Evolutionary conservation across 2,888 invertebrate genomes (phyloP).

Genomic region (Physocephala rufipes): DNA sequence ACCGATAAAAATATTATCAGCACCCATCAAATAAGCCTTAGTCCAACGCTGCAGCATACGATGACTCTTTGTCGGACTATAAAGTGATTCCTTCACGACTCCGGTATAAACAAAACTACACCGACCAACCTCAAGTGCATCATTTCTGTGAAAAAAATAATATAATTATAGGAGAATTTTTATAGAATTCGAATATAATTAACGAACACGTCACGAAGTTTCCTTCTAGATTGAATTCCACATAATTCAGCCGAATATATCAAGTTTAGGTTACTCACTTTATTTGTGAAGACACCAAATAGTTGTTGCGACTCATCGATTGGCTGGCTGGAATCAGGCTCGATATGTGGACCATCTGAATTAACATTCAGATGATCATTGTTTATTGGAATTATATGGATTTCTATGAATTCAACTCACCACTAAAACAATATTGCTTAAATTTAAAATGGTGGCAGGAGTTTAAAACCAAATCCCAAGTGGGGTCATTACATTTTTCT

Average conservation of each 20-base stretch:
- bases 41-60: conserved; percentile 9
- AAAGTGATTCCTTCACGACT: background rate
- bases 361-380: too few species aligned
- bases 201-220: conserved; percentile 19
- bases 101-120: conserved; percentile 15
- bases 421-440: conserved; percentile 25
- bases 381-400: background rate
- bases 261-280: conserved; percentile 17
- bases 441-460: conserved; percentile 21
- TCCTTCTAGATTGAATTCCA: conserved; percentile 9
- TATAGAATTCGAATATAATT: background rate
- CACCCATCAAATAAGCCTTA: conserved; percentile 9
- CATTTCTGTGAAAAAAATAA: background rate
- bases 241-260: conserved; percentile 15
- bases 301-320: conserved; percentile 15
- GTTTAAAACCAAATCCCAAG: background rate
- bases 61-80: conserved; percentile 1
- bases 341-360: conserved; percentile 12
- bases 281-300: conserved; percentile 3
- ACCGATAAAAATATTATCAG: background rate
- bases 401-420: background rate
- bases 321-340: conserved; percentile 21
- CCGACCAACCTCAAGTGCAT: background rate
- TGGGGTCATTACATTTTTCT: background rate
- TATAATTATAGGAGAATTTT: background rate